Conservation (phyloP, 2,888 invertebrate species). For the Epiblema foenella region DNA sequence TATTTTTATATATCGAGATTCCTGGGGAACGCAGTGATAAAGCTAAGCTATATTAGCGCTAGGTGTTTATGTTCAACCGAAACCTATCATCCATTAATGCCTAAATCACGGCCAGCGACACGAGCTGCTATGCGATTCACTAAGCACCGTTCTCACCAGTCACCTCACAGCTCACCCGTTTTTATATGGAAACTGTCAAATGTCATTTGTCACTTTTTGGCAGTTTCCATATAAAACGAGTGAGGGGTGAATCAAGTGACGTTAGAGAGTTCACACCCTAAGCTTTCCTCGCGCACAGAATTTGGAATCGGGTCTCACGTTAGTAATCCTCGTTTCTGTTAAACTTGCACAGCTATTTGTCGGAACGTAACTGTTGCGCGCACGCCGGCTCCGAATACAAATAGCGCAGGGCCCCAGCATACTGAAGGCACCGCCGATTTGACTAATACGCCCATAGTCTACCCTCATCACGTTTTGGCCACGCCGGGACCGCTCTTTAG, state of each 20-base stretch:
- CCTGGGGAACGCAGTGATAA: no score
- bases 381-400: constrained; percentile 64
- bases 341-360: constrained; percentile 67
- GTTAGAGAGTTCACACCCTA: not conserved
- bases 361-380: constrained; percentile 70
- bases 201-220: no score
- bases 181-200: no score
- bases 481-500: constrained; percentile 28
- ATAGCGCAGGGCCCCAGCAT: constrained; percentile 55
- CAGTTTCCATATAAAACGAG: no score
- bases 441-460: constrained; percentile 59
- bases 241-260: not conserved
- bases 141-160: no score
- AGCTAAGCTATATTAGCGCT: no score
- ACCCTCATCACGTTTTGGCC: constrained; percentile 58
- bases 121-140: no score
- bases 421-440: constrained; percentile 59
- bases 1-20: not conserved
- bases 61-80: no score
- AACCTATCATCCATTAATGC: no score
- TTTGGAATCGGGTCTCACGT: constrained; percentile 32
- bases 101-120: no score
- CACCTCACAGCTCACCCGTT: no score
- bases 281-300: constrained; percentile 14
- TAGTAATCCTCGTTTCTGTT: constrained; percentile 56